These are phyloP conservation scores for Molorchus minor DNA, from an alignment of 2,888 invertebrate genomes.

Conservation along the genomic window DNA sequence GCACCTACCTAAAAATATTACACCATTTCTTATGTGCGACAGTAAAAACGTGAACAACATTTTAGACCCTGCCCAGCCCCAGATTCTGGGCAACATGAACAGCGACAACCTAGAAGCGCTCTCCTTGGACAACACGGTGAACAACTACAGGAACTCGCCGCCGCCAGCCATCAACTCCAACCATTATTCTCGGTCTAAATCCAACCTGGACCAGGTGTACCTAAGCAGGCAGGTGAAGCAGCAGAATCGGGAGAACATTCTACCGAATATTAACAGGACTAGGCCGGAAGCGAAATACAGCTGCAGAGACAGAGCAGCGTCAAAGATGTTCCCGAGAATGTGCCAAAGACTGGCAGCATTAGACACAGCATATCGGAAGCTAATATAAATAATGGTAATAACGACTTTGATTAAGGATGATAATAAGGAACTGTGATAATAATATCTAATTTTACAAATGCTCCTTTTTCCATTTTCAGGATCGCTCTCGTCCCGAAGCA, in stretches of 20 bases:
- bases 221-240: constrained; percentile 51
- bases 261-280: constrained; percentile 49
- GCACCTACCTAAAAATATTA: no score
- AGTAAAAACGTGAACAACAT: no score
- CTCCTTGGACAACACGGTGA: constrained; percentile 59
- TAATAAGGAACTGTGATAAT: no score
- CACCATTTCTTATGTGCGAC: no score
- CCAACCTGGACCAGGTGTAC: constrained; percentile 61
- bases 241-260: constrained; percentile 54
- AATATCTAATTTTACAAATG: no score
- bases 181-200: constrained; percentile 60
- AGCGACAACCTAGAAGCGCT: constrained; percentile 58
- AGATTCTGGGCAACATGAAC: constrained; percentile 57
- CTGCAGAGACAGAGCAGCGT: constrained; percentile 61
- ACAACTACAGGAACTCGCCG: constrained; percentile 53
- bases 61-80: constrained; percentile 65
- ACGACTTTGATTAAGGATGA: no score
- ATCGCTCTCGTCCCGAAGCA: constrained; percentile 44
- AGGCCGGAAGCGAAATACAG: constrained; percentile 43
- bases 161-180: constrained; percentile 47
- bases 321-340: constrained; percentile 57
- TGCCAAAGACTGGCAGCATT: constrained; percentile 50
- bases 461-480: constrained; percentile 36
- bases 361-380: constrained; percentile 61
- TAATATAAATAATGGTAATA: constrained; percentile 56